A percentile compares a stretch with the other conserved stretches of the same genome.
These are phyloP conservation scores for Cynaeus angustus DNA, from an alignment of 2,888 invertebrate species.

Conservation along the genomic window DNA sequence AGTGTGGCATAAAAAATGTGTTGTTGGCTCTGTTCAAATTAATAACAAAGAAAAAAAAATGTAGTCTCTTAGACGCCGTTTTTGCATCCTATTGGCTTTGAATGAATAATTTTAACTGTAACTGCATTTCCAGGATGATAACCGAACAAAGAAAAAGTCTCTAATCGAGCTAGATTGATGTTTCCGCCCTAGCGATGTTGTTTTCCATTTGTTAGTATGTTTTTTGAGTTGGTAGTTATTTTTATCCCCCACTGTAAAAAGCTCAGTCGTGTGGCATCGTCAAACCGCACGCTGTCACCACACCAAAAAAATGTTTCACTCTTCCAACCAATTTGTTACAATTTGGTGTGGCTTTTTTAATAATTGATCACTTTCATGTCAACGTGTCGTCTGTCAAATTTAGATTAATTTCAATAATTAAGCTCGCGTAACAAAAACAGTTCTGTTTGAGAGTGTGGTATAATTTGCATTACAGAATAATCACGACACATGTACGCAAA, in stretches of 20 bases:
- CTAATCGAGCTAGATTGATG: background rate
- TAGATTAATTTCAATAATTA: conserved; percentile 33
- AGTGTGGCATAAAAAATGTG: too few species aligned
- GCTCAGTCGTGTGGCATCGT: background rate
- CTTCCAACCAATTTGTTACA: conserved; percentile 1
- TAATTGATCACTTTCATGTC: conserved; percentile 12
- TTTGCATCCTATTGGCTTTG: too few species aligned
- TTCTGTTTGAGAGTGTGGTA: conserved; percentile 13
- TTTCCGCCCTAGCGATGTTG: background rate
- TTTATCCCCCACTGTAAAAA: background rate
- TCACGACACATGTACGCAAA: conserved; percentile 37
- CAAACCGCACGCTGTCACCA: conserved; percentile 1
- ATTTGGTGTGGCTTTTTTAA: background rate
- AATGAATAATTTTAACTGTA: too few species aligned
- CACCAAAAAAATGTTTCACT: background rate
- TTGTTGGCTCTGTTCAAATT: too few species aligned
- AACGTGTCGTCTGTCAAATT: conserved; percentile 13
- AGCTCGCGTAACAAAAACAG: conserved; percentile 19
- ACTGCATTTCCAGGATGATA: too few species aligned
- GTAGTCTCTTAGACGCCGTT: too few species aligned
- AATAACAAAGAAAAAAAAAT: too few species aligned
- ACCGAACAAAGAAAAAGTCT: background rate
- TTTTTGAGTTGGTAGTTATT: background rate
- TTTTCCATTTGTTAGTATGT: background rate
- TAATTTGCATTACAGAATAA: conserved; percentile 27